These are phyloP conservation scores for Philaethria dido DNA, from an alignment of 2,888 invertebrate species.

Conservation along the genomic window DNA sequence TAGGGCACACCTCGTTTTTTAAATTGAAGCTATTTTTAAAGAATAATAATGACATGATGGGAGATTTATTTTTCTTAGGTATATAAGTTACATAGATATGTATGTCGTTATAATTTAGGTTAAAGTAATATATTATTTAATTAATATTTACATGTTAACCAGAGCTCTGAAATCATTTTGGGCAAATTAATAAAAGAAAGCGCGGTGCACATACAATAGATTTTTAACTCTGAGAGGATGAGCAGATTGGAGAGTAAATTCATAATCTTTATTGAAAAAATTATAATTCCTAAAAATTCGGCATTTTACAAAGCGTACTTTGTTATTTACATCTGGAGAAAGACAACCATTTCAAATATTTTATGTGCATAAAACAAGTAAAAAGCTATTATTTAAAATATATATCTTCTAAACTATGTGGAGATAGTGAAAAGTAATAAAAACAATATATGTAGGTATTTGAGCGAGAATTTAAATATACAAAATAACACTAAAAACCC, in stretches of 20 bases:
- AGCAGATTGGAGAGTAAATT: no score
- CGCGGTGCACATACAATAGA: no score
- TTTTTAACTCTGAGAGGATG: no score
- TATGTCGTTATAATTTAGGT: not conserved
- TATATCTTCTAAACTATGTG: not conserved
- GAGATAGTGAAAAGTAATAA: not conserved
- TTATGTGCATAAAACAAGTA: not conserved
- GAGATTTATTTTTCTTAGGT: not conserved
- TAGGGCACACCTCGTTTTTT: not conserved
- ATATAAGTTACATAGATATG: not conserved
- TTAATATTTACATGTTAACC: no score
- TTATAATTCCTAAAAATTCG: no score
- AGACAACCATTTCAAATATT: not conserved
- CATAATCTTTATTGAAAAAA: no score
- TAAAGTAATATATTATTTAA: no score
- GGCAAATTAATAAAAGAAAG: no score
- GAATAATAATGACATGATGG: not conserved
- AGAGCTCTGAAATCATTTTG: no score
- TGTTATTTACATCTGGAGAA: not conserved
- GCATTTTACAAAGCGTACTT: no score
- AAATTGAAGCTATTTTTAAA: not conserved
- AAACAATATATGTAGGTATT: not conserved
- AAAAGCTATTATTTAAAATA: not conserved
- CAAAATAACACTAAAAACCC: constrained; percentile 14
- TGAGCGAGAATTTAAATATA: constrained; percentile 3